Evolutionary conservation across 2,113 vertebrate species (phyloP).

Genomic region (Oncorhynchus gorbuscha): DNA sequence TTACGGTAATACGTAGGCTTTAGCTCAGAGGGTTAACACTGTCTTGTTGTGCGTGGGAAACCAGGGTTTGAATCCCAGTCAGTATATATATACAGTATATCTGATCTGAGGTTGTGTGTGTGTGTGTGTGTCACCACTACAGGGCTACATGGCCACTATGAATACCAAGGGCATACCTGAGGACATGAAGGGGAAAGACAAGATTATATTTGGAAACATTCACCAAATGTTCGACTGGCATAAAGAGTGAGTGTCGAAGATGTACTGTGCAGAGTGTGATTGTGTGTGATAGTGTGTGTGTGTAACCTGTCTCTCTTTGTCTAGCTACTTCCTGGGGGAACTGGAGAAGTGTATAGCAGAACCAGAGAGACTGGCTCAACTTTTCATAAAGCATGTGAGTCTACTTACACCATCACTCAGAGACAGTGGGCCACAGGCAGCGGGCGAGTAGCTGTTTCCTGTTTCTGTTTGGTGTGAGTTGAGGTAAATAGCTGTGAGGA

Average conservation of each 20-base stretch:
- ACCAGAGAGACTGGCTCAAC: conserved; percentile 86
- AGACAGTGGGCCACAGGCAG: neutral
- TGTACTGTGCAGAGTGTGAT: neutral
- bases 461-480: conserved; percentile 41
- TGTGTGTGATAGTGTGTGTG: too few relatives aligned
- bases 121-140: conserved; percentile 29
- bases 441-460: conserved; percentile 29
- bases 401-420: conserved; percentile 6
- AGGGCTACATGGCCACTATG: conserved; percentile 90
- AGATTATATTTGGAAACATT: conserved; percentile 92
- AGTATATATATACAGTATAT: too few relatives aligned
- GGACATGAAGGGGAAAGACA: conserved; percentile 89
- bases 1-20: neutral
- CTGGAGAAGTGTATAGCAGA: conserved; percentile 85
- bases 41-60: too few relatives aligned
- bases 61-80: too few relatives aligned
- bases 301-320: conserved; percentile 10
- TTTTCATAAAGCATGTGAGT: conserved; percentile 93
- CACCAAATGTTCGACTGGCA: conserved; percentile 95
- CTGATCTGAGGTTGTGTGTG: too few relatives aligned
- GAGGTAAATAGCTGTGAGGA: conserved; percentile 53
- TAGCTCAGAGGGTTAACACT: neutral
- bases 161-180: conserved; percentile 80
- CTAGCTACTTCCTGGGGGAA: conserved; percentile 87
- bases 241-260: conserved; percentile 80